Evolutionary conservation across 2,888 invertebrate species (phyloP).

Genomic region (Protophormia terraenovae): DNA sequence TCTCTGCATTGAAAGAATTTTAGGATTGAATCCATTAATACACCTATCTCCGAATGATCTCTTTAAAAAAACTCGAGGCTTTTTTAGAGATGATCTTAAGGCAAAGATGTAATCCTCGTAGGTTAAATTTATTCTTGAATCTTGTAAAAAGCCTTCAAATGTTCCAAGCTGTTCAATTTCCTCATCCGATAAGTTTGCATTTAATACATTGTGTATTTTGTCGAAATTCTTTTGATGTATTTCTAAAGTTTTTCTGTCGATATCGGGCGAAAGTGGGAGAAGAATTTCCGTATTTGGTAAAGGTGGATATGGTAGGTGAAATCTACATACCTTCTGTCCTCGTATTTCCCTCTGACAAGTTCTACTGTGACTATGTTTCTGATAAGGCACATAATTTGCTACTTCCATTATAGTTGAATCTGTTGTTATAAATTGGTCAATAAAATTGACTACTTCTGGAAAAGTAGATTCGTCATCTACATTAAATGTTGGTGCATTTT

Average conservation of each 20-base stretch:
- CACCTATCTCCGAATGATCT: constrained; percentile 6
- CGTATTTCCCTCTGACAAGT: no score
- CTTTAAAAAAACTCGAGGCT: background rate
- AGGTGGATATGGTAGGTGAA: constrained; percentile 56
- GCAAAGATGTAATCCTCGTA: no score
- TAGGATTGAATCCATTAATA: constrained; percentile 17
- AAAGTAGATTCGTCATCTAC: background rate
- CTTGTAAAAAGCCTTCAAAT: constrained; percentile 27
- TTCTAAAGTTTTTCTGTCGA: background rate
- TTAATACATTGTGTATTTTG: constrained; percentile 23
- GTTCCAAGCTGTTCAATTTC: background rate
- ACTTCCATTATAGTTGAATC: no score
- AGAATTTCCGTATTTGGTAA: constrained; percentile 58
- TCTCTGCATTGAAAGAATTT: constrained; percentile 2
- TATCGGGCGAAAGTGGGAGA: constrained; percentile 35
- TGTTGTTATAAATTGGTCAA: constrained; percentile 53
- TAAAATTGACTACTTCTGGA: constrained; percentile 33
- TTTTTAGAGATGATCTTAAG: background rate
- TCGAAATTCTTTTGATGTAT: background rate
- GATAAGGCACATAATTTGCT: no score
- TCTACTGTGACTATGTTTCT: no score
- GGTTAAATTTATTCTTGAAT: background rate
- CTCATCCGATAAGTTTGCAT: background rate
- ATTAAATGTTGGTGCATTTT: background rate
- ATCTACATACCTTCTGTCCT: constrained; percentile 59